phyloP scores from a whole-genome alignment of 2,888 invertebrate species.

The Trachelus iudaicus region DNA sequence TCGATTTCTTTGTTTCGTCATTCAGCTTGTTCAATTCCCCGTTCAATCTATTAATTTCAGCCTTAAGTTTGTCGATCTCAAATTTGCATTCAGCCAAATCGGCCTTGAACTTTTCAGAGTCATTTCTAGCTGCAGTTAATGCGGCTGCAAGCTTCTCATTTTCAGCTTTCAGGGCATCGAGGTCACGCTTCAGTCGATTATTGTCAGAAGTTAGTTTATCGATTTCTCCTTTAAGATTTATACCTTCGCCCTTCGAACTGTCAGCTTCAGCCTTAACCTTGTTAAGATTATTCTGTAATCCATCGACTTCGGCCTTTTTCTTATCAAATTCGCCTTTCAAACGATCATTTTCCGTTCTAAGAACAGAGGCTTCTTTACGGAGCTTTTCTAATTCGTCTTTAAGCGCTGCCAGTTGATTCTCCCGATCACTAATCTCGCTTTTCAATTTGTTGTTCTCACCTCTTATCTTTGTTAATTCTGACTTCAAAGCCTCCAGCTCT shows the following conservation, averaged over 20 bases:
- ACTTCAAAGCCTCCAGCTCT: constrained; percentile 22
- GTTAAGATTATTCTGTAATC: constrained; percentile 13
- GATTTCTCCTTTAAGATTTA: constrained; percentile 19
- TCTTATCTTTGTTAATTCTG: constrained; percentile 31
- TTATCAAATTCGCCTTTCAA: constrained; percentile 25
- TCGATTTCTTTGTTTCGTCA: constrained; percentile 18
- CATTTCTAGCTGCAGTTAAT: background rate
- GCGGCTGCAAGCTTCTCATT: constrained; percentile 6
- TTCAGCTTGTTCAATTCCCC: constrained; percentile 29
- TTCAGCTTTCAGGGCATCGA: background rate
- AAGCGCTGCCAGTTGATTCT: constrained; percentile 16
- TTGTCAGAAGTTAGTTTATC: constrained; percentile 22
- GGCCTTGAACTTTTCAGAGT: constrained; percentile 18
- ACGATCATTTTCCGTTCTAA: constrained; percentile 18
- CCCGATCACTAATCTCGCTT: constrained; percentile 18
- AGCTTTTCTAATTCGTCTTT: constrained; percentile 21
- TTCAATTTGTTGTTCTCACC: constrained; percentile 31
- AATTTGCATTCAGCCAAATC: constrained; percentile 3
- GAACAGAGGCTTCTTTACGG: constrained; percentile 16
- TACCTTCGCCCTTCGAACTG: constrained; percentile 23
- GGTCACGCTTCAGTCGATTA: constrained; percentile 13
- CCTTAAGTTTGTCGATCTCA: constrained; percentile 18
- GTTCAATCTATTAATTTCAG: constrained; percentile 23
- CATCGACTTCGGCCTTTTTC: constrained; percentile 26
- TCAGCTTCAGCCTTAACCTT: constrained; percentile 12